These are phyloP conservation scores for Nymphalis c-album DNA, from an alignment of 2,888 invertebrate genomes.

Conservation along the genomic window DNA sequence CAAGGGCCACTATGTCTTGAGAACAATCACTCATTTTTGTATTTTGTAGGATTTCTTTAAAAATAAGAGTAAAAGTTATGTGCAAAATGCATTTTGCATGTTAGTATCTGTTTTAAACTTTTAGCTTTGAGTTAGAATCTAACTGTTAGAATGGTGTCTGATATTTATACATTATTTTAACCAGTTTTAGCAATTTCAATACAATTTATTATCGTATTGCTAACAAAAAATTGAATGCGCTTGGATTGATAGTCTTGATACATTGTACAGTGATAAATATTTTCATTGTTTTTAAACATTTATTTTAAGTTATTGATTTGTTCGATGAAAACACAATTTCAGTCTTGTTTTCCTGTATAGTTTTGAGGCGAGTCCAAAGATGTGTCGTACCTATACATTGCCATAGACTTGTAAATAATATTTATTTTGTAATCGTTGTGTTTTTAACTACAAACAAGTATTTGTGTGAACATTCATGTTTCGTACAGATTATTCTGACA, in stretches of 20 bases:
- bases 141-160: too few relatives aligned
- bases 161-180: too few relatives aligned
- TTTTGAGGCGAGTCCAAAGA: constrained; percentile 62
- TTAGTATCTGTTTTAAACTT: background rate
- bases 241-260: too few relatives aligned
- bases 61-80: background rate
- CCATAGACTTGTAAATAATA: constrained; percentile 66
- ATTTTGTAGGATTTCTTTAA: too few relatives aligned
- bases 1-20: constrained; percentile 6
- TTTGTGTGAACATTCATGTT: constrained; percentile 21
- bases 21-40: background rate
- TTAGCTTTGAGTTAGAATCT: too few relatives aligned
- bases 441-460: constrained; percentile 34
- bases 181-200: too few relatives aligned
- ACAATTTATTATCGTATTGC: too few relatives aligned
- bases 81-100: background rate
- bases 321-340: background rate
- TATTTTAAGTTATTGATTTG: background rate
- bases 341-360: constrained; percentile 8
- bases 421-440: constrained; percentile 46
- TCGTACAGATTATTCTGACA: constrained; percentile 25
- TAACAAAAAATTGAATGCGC: too few relatives aligned
- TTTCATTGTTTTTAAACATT: background rate
- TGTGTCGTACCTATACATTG: constrained; percentile 58
- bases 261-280: too few relatives aligned